Percentiles rank a stretch among this genome's conserved stretches.
Evolutionary conservation across 2,113 vertebrate genomes (phyloP).

Genomic region (Hylia prasina): DNA sequence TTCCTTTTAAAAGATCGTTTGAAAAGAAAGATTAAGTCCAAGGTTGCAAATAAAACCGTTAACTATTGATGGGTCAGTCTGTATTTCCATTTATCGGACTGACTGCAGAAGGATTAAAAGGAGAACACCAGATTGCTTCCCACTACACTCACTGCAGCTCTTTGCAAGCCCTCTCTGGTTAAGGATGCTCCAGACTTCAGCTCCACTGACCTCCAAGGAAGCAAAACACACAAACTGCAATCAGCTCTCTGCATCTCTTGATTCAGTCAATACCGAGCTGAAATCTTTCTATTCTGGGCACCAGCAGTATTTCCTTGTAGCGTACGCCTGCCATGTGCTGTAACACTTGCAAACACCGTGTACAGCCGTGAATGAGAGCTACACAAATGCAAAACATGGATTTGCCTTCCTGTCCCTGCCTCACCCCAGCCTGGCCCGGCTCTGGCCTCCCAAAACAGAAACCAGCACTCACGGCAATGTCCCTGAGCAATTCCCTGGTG

Average conservation of each 20-base stretch:
- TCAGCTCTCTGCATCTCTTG: background rate
- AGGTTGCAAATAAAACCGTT: background rate
- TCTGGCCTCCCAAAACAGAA: background rate
- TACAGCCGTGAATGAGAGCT: slow-evolving; percentile 14
- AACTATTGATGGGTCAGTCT: background rate
- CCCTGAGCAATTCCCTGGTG: background rate
- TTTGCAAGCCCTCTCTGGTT: background rate
- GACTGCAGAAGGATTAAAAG: background rate
- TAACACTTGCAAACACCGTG: slow-evolving; percentile 15
- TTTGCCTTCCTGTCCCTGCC: slow-evolving; percentile 30
- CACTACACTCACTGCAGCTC: background rate
- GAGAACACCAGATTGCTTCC: background rate
- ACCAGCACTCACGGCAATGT: background rate
- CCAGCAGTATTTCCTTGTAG: background rate
- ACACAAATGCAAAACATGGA: slow-evolving; percentile 19
- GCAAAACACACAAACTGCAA: background rate
- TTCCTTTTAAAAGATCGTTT: background rate
- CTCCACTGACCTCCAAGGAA: background rate
- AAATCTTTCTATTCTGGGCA: slow-evolving; percentile 45
- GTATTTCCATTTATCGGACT: background rate
- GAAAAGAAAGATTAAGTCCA: background rate
- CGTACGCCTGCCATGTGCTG: slow-evolving; percentile 40
- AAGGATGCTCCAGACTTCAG: background rate
- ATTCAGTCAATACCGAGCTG: slow-evolving; percentile 49
- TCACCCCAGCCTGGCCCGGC: background rate